Evolutionary conservation across 1,140 invertebrate genomes (phyloP).

Genomic region (Solen grandis): DNA sequence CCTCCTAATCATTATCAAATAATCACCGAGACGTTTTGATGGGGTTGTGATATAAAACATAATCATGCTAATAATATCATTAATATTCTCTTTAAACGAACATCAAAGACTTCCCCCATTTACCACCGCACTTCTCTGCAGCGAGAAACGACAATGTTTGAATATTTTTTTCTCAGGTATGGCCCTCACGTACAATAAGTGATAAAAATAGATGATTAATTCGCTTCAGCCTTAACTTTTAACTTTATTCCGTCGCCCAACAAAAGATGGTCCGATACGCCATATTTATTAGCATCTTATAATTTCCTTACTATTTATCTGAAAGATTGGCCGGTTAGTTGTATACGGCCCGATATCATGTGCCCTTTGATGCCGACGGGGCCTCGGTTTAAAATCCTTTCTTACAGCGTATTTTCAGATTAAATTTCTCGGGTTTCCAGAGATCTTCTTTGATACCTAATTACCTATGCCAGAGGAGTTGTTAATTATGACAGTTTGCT

Average conservation of each 20-base stretch:
- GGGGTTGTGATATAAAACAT: not conserved
- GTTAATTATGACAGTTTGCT: constrained; percentile 23
- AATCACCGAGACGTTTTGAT: too few relatives aligned
- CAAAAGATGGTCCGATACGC: constrained; percentile 37
- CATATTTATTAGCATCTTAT: constrained; percentile 44
- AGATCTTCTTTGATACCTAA: constrained; percentile 43
- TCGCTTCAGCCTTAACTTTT: constrained; percentile 1
- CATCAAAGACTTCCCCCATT: constrained; percentile 1
- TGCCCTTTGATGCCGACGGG: constrained; percentile 35
- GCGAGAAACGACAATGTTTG: not conserved
- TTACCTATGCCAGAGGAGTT: constrained; percentile 38
- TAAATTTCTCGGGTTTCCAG: constrained; percentile 22
- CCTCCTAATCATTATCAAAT: too few relatives aligned
- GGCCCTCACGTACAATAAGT: not conserved
- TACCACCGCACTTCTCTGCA: constrained; percentile 14
- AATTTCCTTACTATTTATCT: constrained; percentile 50
- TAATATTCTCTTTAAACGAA: constrained; percentile 22
- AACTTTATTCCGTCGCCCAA: constrained; percentile 1
- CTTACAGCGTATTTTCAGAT: constrained; percentile 42
- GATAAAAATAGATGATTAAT: constrained; percentile 28
- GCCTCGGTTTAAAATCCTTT: not conserved
- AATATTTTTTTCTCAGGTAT: not conserved
- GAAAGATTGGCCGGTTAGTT: constrained; percentile 23
- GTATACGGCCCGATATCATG: constrained; percentile 7
- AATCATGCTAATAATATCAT: constrained; percentile 21